Evolutionary conservation across 1,140 invertebrate genomes (phyloP).

Genomic region (Saccostrea glomerata): DNA sequence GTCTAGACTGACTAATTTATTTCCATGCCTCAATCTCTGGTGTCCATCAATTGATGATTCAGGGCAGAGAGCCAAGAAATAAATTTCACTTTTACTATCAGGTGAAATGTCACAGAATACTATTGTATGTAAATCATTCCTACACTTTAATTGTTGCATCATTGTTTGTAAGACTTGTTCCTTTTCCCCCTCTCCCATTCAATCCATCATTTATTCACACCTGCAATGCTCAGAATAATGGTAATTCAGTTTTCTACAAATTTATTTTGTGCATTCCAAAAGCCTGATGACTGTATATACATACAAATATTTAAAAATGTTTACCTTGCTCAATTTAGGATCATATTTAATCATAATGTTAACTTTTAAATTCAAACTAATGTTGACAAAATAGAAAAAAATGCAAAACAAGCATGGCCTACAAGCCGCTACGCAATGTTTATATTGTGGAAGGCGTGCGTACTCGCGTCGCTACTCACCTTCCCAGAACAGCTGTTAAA

Average conservation of each 20-base stretch:
- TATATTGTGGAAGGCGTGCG: constrained; percentile 68
- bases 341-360: constrained; percentile 47
- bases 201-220: not conserved
- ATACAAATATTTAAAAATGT: constrained; percentile 53
- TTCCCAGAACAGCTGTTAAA: constrained; percentile 64
- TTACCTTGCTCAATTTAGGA: constrained; percentile 97
- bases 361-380: constrained; percentile 19
- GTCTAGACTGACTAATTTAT: constrained; percentile 34
- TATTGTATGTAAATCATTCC: not conserved
- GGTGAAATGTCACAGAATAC: not conserved
- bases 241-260: no score
- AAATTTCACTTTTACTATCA: constrained; percentile 25
- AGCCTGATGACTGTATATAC: not conserved
- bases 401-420: constrained; percentile 64
- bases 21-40: not conserved
- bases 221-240: no score
- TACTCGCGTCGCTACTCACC: constrained; percentile 70
- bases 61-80: constrained; percentile 19
- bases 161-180: not conserved
- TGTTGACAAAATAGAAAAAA: constrained; percentile 44
- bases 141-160: not conserved
- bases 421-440: constrained; percentile 71
- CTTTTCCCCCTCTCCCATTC: not conserved
- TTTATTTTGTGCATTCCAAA: no score
- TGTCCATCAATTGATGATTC: constrained; percentile 3